phyloP scores from a whole-genome alignment of 2,113 vertebrate species.

The Centropus unirufus region DNA sequence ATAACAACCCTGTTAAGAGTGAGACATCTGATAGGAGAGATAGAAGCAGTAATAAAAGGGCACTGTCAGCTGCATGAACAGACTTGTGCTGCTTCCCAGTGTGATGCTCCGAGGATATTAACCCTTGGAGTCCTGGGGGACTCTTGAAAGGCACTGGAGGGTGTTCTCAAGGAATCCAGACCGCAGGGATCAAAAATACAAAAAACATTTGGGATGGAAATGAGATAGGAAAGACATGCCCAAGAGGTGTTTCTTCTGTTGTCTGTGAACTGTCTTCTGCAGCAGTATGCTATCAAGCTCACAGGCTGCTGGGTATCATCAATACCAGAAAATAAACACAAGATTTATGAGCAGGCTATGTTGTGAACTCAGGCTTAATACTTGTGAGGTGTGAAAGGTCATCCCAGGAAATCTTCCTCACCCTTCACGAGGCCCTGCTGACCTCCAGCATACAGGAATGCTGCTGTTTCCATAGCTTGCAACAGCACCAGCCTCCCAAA shows the following conservation, averaged over 20 bases:
- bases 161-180: not conserved
- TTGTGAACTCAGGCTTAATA: not conserved
- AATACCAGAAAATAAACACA: not conserved
- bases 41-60: slow-evolving; percentile 36
- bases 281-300: not conserved
- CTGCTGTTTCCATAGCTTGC: not conserved
- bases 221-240: not conserved
- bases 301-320: not conserved
- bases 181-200: not conserved
- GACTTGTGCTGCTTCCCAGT: not conserved
- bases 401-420: not conserved
- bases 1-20: slow-evolving; percentile 48
- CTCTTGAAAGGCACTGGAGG: not conserved
- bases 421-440: not conserved
- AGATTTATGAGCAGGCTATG: not conserved
- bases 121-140: slow-evolving; percentile 7
- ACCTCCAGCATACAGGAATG: not conserved
- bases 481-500: not conserved
- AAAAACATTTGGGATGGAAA: not conserved
- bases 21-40: slow-evolving; percentile 52
- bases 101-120: not conserved
- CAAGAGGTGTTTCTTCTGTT: not conserved
- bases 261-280: not conserved
- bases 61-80: not conserved
- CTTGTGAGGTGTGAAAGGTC: not conserved